Evolutionary conservation across 2,113 vertebrate species (phyloP), one percentile per base, ranked within the genome.

Genomic region (Pteronura brasiliensis): DNA sequence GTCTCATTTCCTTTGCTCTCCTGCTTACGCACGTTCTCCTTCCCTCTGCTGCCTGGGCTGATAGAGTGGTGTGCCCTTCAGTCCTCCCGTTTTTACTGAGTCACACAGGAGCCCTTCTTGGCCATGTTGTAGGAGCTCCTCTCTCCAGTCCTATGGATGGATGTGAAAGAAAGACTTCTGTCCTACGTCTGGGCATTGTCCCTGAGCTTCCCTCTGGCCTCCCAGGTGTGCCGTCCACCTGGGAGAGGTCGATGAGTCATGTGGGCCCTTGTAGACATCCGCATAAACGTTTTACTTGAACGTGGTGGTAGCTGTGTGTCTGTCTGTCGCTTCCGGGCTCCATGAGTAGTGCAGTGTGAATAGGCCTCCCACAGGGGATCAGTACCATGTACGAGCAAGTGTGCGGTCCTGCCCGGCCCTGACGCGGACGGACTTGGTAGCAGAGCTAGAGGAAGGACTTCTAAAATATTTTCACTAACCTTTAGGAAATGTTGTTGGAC

Each of bases 351-450:
- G 13, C 7, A 2, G 10, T 10, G 25, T 10, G n/a, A n/a, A 13
- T 1, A 3, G 11, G 2, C 0, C 25, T 10, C 61, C 27, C 6
- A 12, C 29, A 15, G 1, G 3, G 15, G 25, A 1, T 39, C 12
- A 17, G 4, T 10, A 1, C 31, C 17, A 1, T 17, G 3, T 14
- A 10, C 10, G 34, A 55, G 85, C 47, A 2, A 0, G 18, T 34
- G 86, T 44, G 12, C 21, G 13, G 57, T 7, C 39, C 36, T 13
- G 1, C 11, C 6, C 12, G 13, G 21, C n/a, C 15, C 34, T 88
- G n/a, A 14, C 55, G 52, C 12, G 14, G 12, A 42, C 10, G 42
- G 47, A 1, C 23, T 55, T 42, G 29, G 52, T 34, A 23, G 36
- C 88, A 36, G 23, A 77, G 52, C 42, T 49, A 27, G 29, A 61